These are phyloP conservation scores for Plagiodera versicolora DNA, from an alignment of 2,888 invertebrate genomes.

Conservation along the genomic window DNA sequence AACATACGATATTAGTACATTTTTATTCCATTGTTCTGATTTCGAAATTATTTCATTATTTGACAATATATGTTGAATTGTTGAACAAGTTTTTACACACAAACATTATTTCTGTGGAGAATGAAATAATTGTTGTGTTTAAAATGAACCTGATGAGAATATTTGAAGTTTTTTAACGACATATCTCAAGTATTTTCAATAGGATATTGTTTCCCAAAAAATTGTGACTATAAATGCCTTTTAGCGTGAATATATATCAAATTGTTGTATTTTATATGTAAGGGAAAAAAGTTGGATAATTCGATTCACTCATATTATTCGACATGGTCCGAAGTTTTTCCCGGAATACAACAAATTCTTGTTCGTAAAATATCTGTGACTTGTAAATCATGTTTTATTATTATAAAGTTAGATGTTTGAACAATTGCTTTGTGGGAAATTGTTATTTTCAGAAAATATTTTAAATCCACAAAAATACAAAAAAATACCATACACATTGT, in stretches of 20 bases:
- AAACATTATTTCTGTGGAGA: conserved; percentile 30
- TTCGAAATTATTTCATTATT: conserved; percentile 52
- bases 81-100: conserved; percentile 34
- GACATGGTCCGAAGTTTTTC: conserved; percentile 38
- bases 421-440: conserved; percentile 59
- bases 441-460: conserved; percentile 61
- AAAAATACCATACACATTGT: conserved; percentile 59
- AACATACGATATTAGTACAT: conserved; percentile 35
- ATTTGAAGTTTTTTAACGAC: conserved; percentile 9
- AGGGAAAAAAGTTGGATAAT: conserved; percentile 45
- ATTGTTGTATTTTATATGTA: conserved; percentile 52
- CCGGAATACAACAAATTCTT: conserved; percentile 52
- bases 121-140: conserved; percentile 37
- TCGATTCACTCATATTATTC: conserved; percentile 22
- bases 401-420: conserved; percentile 56
- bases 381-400: conserved; percentile 55
- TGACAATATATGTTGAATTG: conserved; percentile 58
- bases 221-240: conserved; percentile 57
- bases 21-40: conserved; percentile 28
- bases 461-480: conserved; percentile 56
- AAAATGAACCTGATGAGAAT: conserved; percentile 13
- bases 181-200: conserved; percentile 11
- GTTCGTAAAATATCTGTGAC: conserved; percentile 55
- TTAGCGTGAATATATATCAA: conserved; percentile 56
- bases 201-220: conserved; percentile 47